Evolutionary conservation across 2,888 invertebrate species (phyloP).

Genomic region (Prenolepis imparis): DNA sequence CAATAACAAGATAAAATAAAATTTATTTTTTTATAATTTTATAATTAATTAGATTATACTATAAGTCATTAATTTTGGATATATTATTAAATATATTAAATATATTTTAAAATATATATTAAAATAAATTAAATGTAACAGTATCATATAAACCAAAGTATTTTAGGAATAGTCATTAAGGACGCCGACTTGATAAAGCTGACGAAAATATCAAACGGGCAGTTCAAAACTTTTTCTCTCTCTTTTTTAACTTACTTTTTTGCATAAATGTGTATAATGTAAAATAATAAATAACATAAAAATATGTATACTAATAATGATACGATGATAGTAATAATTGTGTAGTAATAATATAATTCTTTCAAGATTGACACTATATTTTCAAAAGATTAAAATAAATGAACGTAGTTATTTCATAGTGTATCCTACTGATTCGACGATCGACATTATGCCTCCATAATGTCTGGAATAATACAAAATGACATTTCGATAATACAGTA

Average conservation of each 20-base stretch:
- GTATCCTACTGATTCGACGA: background rate
- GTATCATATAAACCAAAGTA: background rate
- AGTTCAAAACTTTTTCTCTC: background rate
- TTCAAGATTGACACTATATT: background rate
- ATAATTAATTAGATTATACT: background rate
- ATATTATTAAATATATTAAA: too few species aligned
- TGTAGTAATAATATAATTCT: background rate
- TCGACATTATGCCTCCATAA: background rate
- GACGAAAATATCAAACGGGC: background rate
- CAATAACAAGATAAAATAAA: background rate
- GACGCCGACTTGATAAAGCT: background rate
- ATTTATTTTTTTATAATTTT: conserved; percentile 15
- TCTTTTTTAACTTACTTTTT: background rate
- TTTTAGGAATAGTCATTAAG: background rate
- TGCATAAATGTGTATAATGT: background rate
- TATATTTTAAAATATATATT: too few species aligned
- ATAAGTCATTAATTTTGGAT: background rate
- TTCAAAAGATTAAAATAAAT: background rate
- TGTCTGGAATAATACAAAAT: background rate
- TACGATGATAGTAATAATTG: background rate
- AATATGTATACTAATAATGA: background rate
- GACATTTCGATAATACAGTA: background rate
- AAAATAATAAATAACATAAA: conserved; percentile 21
- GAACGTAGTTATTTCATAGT: background rate
- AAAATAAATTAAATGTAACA: conserved; percentile 28